Evolutionary conservation across 2,113 vertebrate species (phyloP), one percentile per base, ranked within the genome.

Genomic region (Syngnathus typhle): DNA sequence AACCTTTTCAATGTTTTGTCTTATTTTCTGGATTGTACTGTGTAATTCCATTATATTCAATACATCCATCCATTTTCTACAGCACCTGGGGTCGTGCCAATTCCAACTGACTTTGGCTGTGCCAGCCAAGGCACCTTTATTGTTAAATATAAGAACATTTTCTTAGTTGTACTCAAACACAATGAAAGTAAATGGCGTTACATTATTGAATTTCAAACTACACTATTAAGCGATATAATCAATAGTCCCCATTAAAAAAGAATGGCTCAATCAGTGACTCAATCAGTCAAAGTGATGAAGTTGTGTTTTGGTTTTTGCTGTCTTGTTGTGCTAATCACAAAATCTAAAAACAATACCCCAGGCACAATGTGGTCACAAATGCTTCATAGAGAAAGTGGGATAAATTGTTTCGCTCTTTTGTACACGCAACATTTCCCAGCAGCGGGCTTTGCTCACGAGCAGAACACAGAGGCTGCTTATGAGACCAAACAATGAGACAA

Each of bases 401-500:
- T 83, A 80, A 73, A 82, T 87, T 78, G 64, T 54, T 73, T 59
- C 68, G 60, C 60, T 67, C 62, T 51, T 80, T 87, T 84, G 64
- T 77, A 65, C 79, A 85, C 71, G 62, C 75, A 70, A 73, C 44
- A 77, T 83, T 81, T 84, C 82, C 84, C 85, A 85, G 75, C 84
- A 75, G 76, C 82, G 74, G 65, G 70, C 84, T 84, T 81, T 79
- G 84, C 81, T 77, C 74, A 61, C 68, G 74, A 84, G 71, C 74
- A 72, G 81, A 87, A 88, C 85, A 85, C 88, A 89, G 82, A 80
- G 84, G 76, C 81, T 77, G 80, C 78, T 87, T 88, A 87, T 89
- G 78, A 84, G 75, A 83, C 76, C 64, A 74, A 89, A 89, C 88
- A 89, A 88, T 89, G 88, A 87, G 84, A 88, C 88, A 81, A 85